Evolutionary conservation across 1,140 invertebrate genomes (phyloP).

Genomic region (Nomia melanderi): DNA sequence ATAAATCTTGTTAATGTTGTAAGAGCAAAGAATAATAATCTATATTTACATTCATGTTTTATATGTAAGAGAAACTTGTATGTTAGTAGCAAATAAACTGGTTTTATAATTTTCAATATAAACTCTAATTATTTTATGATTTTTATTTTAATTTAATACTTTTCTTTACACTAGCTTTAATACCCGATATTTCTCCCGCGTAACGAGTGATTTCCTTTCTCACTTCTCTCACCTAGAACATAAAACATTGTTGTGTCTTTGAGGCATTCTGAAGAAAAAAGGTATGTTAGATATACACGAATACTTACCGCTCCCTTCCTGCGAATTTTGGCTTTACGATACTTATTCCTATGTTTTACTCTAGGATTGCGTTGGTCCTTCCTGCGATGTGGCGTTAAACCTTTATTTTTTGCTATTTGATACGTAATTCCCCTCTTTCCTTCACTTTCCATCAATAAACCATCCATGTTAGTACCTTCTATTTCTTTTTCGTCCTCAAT

Average conservation of each 20-base stretch:
- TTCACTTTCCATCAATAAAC: constrained; percentile 68
- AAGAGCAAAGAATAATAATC: background rate
- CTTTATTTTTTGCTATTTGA: constrained; percentile 97
- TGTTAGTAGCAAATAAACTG: constrained; percentile 18
- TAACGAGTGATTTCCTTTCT: constrained; percentile 90
- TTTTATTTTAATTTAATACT: constrained; percentile 91
- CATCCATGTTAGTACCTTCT: constrained; percentile 65
- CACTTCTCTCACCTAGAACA: constrained; percentile 86
- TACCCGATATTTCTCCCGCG: constrained; percentile 94
- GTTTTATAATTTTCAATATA: background rate
- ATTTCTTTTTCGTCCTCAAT: constrained; percentile 71
- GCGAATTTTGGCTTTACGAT: constrained; percentile 92
- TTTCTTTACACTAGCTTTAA: constrained; percentile 92
- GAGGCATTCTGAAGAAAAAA: background rate
- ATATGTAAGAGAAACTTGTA: background rate
- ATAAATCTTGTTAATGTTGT: background rate
- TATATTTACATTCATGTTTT: constrained; percentile 9
- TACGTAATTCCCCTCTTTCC: constrained; percentile 93
- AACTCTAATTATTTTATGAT: background rate
- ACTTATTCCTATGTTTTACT: constrained; percentile 96
- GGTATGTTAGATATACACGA: background rate
- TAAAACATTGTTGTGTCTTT: constrained; percentile 54
- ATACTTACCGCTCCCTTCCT: constrained; percentile 91
- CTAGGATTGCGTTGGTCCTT: constrained; percentile 96
- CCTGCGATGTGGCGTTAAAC: constrained; percentile 92